phyloP scores from a whole-genome alignment of 2,888 invertebrate species.

The Sinhomidia bicolor region DNA sequence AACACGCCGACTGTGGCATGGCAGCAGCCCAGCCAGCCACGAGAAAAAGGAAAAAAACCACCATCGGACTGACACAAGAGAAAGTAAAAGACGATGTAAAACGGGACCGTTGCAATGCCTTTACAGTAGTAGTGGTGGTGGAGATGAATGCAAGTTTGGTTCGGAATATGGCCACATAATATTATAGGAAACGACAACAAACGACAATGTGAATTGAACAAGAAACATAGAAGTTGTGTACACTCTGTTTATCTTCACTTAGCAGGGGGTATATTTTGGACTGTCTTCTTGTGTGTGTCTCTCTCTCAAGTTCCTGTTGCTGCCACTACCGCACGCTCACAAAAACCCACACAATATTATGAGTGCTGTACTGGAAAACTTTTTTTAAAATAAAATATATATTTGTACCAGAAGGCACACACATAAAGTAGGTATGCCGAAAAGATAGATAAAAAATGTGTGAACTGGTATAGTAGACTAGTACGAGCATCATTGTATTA shows the following conservation, averaged over 20 bases:
- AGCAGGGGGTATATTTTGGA: constrained; percentile 64
- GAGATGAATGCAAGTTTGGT: constrained; percentile 38
- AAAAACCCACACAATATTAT: neutral
- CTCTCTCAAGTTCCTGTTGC: constrained; percentile 46
- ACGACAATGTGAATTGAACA: constrained; percentile 41
- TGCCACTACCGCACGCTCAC: neutral
- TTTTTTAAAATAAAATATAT: neutral
- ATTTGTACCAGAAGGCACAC: no score
- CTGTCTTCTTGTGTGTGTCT: constrained; percentile 24
- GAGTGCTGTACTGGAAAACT: neutral
- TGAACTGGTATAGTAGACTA: neutral
- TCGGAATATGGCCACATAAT: neutral
- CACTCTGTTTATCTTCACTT: constrained; percentile 69
- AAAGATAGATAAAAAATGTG: neutral
- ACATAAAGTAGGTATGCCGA: neutral
- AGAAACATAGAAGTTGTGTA: constrained; percentile 46
- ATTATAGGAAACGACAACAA: constrained; percentile 20
- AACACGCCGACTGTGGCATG: neutral
- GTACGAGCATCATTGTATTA: neutral
- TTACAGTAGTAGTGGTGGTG: no score
- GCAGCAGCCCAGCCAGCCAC: constrained; percentile 10
- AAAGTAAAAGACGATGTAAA: neutral
- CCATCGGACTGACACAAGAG: neutral
- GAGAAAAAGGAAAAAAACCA: no score
- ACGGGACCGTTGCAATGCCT: neutral